Percentiles rank a stretch among this genome's conserved stretches.
phyloP scores from a whole-genome alignment of 30 jellyfish, hydroid and myxozoan species.

The Clytia hemisphaerica region DNA sequence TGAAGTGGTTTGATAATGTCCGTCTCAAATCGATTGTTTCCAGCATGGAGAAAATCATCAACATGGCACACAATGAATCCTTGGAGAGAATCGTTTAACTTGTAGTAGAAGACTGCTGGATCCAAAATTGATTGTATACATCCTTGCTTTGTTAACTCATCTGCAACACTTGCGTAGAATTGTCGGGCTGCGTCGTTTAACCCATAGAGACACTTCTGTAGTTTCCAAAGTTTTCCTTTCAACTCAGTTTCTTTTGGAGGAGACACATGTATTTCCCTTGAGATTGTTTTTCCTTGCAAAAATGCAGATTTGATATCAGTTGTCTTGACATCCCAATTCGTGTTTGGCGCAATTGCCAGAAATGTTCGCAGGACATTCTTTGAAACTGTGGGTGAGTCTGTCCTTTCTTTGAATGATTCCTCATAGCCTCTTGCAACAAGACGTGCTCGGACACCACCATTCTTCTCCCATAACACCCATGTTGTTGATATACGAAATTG shows the following conservation, averaged over 20 bases:
- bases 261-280: conserved; percentile 15
- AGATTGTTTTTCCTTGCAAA: conserved; percentile 23
- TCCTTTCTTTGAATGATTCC: not conserved
- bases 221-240: conserved; percentile 2
- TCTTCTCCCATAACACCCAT: conserved; percentile 17
- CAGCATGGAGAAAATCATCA: conserved; percentile 25
- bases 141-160: not conserved
- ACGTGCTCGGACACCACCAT: not conserved
- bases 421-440: too few relatives aligned
- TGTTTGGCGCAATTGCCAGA: not conserved
- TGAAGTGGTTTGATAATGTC: not conserved
- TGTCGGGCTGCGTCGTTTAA: conserved; percentile 27
- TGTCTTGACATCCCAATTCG: not conserved
- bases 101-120: conserved; percentile 16
- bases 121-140: not conserved
- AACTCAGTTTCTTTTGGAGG: conserved; percentile 37
- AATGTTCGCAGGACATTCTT: not conserved
- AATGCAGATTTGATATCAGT: conserved; percentile 32
- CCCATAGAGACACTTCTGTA: conserved; percentile 10
- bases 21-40: not conserved
- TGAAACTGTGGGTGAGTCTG: conserved; percentile 21
- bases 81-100: too few relatives aligned
- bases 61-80: conserved; percentile 4
- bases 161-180: conserved; percentile 13
- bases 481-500: conserved; percentile 8